phyloP scores from a whole-genome alignment of 2,113 vertebrate species.

The Pteruthius melanotis region DNA sequence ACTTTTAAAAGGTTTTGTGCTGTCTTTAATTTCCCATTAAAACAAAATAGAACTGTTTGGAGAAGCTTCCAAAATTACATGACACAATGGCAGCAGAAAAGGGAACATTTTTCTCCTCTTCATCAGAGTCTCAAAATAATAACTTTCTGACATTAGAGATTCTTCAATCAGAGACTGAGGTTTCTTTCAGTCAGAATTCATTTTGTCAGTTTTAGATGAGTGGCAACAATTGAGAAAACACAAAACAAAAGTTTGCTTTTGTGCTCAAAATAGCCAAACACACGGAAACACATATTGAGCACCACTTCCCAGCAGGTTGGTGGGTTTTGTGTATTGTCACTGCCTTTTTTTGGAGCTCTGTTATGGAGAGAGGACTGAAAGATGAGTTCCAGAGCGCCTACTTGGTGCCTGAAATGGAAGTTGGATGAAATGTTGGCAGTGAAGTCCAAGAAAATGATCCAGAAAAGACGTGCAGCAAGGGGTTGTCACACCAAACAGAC shows the following conservation, averaged over 20 bases:
- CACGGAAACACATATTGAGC: neutral
- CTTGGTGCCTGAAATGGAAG: conserved; percentile 8
- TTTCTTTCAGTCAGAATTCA: neutral
- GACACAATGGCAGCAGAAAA: neutral
- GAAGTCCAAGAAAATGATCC: neutral
- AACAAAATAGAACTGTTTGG: neutral
- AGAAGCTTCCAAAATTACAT: neutral
- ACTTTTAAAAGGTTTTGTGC: neutral
- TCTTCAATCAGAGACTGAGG: neutral
- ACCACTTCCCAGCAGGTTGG: conserved; percentile 2
- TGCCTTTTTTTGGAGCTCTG: neutral
- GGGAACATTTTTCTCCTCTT: neutral
- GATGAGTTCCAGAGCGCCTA: neutral
- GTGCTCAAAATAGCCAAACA: neutral
- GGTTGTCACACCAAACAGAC: neutral
- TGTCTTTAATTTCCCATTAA: neutral
- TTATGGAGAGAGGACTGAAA: neutral
- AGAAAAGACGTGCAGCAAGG: neutral
- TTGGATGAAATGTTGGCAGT: neutral
- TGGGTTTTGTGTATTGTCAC: neutral
- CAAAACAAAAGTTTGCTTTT: neutral
- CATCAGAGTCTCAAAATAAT: neutral
- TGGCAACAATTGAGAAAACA: neutral
- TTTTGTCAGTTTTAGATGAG: neutral
- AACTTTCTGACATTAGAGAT: neutral